Evolutionary conservation across 1,140 invertebrate species (phyloP).

Genomic region (Drosophila cardini): DNA sequence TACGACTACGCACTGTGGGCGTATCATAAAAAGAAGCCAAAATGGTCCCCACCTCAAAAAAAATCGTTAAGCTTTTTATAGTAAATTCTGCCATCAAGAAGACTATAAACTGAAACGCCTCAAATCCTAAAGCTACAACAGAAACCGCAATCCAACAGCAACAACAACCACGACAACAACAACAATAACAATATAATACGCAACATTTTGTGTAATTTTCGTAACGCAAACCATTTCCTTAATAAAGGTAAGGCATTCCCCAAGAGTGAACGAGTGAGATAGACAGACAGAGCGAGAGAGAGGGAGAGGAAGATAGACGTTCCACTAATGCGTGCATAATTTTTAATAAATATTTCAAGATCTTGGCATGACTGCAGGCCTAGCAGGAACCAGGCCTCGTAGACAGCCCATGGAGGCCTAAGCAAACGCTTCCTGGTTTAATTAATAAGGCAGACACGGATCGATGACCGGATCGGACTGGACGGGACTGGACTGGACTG

Average conservation of each 20-base stretch:
- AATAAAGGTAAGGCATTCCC: conserved; percentile 46
- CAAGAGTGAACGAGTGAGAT: not conserved
- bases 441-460: conserved; percentile 62
- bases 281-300: conserved; percentile 12
- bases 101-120: conserved; percentile 59
- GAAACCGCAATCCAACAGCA: conserved; percentile 20
- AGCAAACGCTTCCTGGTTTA: conserved; percentile 76
- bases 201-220: conserved; percentile 77
- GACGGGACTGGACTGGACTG: not conserved
- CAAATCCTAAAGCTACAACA: conserved; percentile 38
- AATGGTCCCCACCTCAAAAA: conserved; percentile 15
- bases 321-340: conserved; percentile 79
- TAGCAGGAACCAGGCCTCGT: conserved; percentile 7
- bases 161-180: conserved; percentile 34
- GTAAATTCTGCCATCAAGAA: conserved; percentile 66
- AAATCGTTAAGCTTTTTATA: conserved; percentile 66
- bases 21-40: conserved; percentile 41
- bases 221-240: conserved; percentile 76
- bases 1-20: conserved; percentile 62
- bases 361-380: conserved; percentile 62
- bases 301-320: conserved; percentile 17
- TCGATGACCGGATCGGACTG: conserved; percentile 26
- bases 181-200: conserved; percentile 61
- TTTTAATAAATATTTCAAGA: conserved; percentile 82
- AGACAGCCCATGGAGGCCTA: conserved; percentile 41